These are phyloP conservation scores for Drosophila murphyi DNA, from an alignment of 1,140 invertebrate species.

Conservation along the genomic window DNA sequence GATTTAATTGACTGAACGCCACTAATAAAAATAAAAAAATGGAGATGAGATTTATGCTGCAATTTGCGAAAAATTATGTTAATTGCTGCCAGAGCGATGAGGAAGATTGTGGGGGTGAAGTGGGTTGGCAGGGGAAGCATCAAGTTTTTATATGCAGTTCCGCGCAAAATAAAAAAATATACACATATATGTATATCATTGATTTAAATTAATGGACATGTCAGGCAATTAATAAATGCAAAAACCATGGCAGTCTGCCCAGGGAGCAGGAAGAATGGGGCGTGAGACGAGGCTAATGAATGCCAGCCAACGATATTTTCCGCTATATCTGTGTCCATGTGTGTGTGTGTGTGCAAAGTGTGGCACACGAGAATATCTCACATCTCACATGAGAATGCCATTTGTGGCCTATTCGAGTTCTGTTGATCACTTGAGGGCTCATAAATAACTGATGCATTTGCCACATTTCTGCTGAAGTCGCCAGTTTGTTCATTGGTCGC, in stretches of 20 bases:
- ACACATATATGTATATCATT: slow-evolving; percentile 63
- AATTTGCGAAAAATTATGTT: slow-evolving; percentile 79
- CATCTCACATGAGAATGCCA: not conserved
- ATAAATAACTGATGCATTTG: slow-evolving; percentile 50
- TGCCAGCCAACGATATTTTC: slow-evolving; percentile 11
- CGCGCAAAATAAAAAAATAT: slow-evolving; percentile 49
- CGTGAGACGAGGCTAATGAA: slow-evolving; percentile 13
- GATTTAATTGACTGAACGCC: slow-evolving; percentile 74
- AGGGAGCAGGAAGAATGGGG: not conserved
- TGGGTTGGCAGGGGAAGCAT: slow-evolving; percentile 7
- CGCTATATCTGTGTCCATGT: not conserved
- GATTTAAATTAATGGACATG: slow-evolving; percentile 84
- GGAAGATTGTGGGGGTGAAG: not conserved
- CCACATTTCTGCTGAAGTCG: slow-evolving; percentile 3
- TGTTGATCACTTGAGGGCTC: slow-evolving; percentile 21
- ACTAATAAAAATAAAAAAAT: slow-evolving; percentile 79
- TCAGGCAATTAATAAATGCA: slow-evolving; percentile 84
- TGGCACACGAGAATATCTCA: not conserved
- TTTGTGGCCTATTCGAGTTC: not conserved
- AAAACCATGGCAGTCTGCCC: slow-evolving; percentile 61
- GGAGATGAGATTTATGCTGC: slow-evolving; percentile 76
- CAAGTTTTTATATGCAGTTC: slow-evolving; percentile 45
- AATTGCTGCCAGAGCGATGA: slow-evolving; percentile 50
- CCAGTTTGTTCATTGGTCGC: slow-evolving; percentile 42
- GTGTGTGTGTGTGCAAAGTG: not conserved